Base-by-base conservation (phyloP, 2,113 vertebrate species). In the Vicugna pacos region DNA sequence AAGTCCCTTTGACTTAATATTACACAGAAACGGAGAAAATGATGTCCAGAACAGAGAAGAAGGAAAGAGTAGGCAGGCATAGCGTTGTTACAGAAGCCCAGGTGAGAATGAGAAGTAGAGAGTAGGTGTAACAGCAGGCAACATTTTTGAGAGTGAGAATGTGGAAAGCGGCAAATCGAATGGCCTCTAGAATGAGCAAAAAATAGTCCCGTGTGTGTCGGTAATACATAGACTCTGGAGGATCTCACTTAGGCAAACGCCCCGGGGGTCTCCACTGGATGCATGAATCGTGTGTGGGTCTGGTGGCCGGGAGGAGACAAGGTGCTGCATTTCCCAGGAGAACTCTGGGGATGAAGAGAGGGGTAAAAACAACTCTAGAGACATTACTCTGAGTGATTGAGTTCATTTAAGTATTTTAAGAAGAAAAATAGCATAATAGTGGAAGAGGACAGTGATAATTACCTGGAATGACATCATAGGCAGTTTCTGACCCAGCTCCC, bases 181-280 rank as follows among this genome's bases (percentile, higher is more conserved):
- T 3, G 26, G 11, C 52, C 19, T 75, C 58, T 16, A 14, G 56
- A 76, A 64, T 42, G 30, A 22, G 32, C 69, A 42, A 87, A 91
- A 91, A 87, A 62, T 14, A 64, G 35, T 82, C 60, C 17, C 32
- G 0, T 22, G n/a, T 1, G 0, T 42, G 42, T 84, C 58, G 64
- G 20, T 48, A 67, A 54, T 5, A 22, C 12, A 46, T 2, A 56
- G 79, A 67, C 30, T 72, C 35, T n/a, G 8, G 54, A 48, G 13
- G 80, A 1, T 16, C 52, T n/a, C 58, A 16, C 15, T 20, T 52
- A 17, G 0, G 38, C 2, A 6, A 14, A 28, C n/a, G 62, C 19
- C 10, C 0, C 60, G 35, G n/a, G 10, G 8, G 48, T 52, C 65
- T 30, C 67, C 30, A 52, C 5, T 28, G 0, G 28, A 2, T 22